Percentiles rank a stretch among this genome's conserved stretches.
Evolutionary conservation across 2,797 vertebrate genomes (phyloP).

Genomic region (Ataeniobius toweri): DNA sequence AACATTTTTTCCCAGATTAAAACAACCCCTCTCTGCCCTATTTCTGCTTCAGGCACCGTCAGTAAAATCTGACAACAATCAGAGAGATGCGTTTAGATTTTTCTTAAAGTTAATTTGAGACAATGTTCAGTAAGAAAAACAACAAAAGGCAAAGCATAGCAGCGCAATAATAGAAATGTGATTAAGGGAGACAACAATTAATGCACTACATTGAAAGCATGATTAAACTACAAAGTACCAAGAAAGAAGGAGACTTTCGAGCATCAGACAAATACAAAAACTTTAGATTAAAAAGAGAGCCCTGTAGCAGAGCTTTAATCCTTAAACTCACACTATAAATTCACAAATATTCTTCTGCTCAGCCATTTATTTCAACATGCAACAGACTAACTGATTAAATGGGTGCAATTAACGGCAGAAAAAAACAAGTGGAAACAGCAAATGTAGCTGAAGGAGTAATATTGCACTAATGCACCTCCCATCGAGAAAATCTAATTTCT

Average conservation of each 20-base stretch:
- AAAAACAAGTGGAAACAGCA: constrained; percentile 28
- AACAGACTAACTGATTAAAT: constrained; percentile 28
- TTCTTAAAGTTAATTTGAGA: neutral
- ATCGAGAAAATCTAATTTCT: constrained; percentile 55
- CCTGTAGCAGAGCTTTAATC: neutral
- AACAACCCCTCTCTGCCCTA: neutral
- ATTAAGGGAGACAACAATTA: neutral
- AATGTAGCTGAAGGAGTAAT: constrained; percentile 32
- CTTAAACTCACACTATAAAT: neutral
- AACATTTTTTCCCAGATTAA: neutral
- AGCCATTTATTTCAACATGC: constrained; percentile 13
- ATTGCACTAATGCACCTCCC: constrained; percentile 43
- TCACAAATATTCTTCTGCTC: neutral
- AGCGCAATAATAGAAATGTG: neutral
- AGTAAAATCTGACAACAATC: neutral
- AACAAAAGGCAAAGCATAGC: neutral
- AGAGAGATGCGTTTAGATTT: neutral
- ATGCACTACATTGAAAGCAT: neutral
- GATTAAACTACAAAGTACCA: neutral
- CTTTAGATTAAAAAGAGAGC: neutral
- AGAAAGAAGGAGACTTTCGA: neutral
- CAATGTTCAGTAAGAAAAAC: neutral
- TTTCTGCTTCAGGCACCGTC: neutral
- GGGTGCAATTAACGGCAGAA: constrained; percentile 28
- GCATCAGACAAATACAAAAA: neutral